phyloP scores from a whole-genome alignment of 92 coral and sea anemone genomes.

The Umimayanthus kanabou region DNA sequence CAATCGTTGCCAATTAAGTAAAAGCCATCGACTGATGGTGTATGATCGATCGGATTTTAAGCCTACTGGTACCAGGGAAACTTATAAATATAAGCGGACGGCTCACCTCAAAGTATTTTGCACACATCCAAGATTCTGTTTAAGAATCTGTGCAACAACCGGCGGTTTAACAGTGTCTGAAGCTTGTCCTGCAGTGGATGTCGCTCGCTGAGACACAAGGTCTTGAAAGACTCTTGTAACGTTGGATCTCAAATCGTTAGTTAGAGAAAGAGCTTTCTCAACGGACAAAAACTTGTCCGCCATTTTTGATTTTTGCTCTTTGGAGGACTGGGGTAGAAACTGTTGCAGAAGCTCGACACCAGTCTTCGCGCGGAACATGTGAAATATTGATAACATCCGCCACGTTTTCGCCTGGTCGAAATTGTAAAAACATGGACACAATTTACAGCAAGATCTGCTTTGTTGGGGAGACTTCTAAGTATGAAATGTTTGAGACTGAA shows the following conservation, averaged over 20 bases:
- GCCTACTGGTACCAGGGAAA: too few relatives aligned
- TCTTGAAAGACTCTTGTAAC: constrained; percentile 79
- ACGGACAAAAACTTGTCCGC: constrained; percentile 71
- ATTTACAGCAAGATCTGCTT: background rate
- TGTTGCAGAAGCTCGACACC: constrained; percentile 40
- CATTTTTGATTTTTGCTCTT: constrained; percentile 37
- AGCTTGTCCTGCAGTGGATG: constrained; percentile 45
- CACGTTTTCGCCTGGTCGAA: constrained; percentile 78
- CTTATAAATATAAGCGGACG: too few relatives aligned
- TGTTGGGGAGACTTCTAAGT: constrained; percentile 42
- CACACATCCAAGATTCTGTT: constrained; percentile 71
- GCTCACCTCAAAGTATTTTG: constrained; percentile 71
- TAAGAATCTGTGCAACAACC: constrained; percentile 49
- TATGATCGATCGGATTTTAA: too few relatives aligned
- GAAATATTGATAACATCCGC: constrained; percentile 53
- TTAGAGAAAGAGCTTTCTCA: constrained; percentile 61
- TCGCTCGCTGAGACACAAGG: constrained; percentile 55
- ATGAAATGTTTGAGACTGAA: constrained; percentile 38
- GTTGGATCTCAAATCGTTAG: constrained; percentile 63
- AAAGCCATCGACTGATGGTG: background rate
- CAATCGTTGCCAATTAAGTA: background rate
- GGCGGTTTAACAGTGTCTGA: constrained; percentile 52
- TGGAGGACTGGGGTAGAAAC: constrained; percentile 6
- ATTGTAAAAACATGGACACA: constrained; percentile 48
- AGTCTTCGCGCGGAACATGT: constrained; percentile 41